phyloP scores from a whole-genome alignment of 2,888 invertebrate genomes.

The Eumacrocentrus americanus region DNA sequence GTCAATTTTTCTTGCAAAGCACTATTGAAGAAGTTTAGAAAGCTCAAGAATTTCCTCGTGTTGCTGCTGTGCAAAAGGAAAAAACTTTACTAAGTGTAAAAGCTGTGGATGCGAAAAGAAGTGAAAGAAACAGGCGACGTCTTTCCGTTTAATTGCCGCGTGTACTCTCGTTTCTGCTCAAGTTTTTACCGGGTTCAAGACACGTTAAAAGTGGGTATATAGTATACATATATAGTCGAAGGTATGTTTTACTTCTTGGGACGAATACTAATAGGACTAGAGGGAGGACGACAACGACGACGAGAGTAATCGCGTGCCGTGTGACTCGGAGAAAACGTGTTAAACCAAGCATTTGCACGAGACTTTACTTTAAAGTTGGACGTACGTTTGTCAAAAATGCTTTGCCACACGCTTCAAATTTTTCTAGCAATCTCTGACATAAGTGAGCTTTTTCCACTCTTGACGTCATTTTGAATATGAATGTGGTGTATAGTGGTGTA shows the following conservation, averaged over 20 bases:
- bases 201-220: not conserved
- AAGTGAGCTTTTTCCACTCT: no score
- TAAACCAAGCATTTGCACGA: no score
- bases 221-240: not conserved
- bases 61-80: not conserved
- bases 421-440: no score
- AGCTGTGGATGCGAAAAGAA: conserved; percentile 3
- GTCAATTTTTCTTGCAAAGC: no score
- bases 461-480: no score
- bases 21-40: not conserved
- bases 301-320: conserved; percentile 3
- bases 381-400: not conserved
- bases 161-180: not conserved
- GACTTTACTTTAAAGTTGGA: not conserved
- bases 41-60: not conserved
- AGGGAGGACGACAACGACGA: not conserved
- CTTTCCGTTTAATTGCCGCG: conserved; percentile 11
- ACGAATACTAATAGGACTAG: conserved; percentile 19
- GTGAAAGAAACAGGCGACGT: not conserved
- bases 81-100: not conserved
- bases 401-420: not conserved
- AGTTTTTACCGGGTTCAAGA: conserved; percentile 5
- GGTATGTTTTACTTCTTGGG: conserved; percentile 8
- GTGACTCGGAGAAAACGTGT: conserved; percentile 11
- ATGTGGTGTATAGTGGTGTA: no score